A percentile compares a stretch with the other conserved stretches of the same genome.
Conservation (phyloP, 2,888 invertebrate genomes). For the Drosophila nr. medialis region DNA sequence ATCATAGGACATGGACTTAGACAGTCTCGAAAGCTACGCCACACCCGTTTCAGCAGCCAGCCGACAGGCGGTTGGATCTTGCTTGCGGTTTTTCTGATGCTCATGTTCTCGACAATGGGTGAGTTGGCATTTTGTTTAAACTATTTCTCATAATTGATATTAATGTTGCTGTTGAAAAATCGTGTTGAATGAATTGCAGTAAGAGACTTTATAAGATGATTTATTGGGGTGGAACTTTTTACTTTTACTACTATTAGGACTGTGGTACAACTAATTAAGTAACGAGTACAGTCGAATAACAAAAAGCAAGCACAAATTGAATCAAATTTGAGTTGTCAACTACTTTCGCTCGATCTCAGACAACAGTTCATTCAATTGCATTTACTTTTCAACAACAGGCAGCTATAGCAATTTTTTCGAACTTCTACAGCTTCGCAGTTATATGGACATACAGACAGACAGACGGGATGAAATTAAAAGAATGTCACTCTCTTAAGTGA, state of each 20-base stretch:
- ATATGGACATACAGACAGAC: slow-evolving; percentile 19
- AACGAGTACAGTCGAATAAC: background rate
- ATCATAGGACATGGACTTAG: slow-evolving; percentile 12
- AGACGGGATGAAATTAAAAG: slow-evolving; percentile 28
- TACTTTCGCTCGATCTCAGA: background rate
- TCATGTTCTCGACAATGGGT: slow-evolving; percentile 55
- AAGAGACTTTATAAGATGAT: background rate
- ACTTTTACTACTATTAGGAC: background rate
- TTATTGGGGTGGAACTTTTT: background rate
- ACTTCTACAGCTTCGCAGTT: slow-evolving; percentile 58
- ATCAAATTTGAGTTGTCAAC: background rate
- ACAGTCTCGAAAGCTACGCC: slow-evolving; percentile 27
- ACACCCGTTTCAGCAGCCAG: slow-evolving; percentile 35
- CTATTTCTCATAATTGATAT: background rate
- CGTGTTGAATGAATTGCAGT: background rate
- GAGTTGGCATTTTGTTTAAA: slow-evolving; percentile 35
- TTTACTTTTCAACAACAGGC: slow-evolving; percentile 8
- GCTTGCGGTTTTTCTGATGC: slow-evolving; percentile 30
- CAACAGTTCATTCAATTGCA: slow-evolving; percentile 32
- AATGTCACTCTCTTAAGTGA: slow-evolving; percentile 27
- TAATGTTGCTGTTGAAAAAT: background rate
- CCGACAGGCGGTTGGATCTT: slow-evolving; percentile 16
- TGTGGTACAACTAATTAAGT: background rate
- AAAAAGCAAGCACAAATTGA: background rate
- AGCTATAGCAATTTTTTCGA: slow-evolving; percentile 25